phyloP scores from a whole-genome alignment of 1,140 invertebrate genomes.

The Drosophila obscura region DNA sequence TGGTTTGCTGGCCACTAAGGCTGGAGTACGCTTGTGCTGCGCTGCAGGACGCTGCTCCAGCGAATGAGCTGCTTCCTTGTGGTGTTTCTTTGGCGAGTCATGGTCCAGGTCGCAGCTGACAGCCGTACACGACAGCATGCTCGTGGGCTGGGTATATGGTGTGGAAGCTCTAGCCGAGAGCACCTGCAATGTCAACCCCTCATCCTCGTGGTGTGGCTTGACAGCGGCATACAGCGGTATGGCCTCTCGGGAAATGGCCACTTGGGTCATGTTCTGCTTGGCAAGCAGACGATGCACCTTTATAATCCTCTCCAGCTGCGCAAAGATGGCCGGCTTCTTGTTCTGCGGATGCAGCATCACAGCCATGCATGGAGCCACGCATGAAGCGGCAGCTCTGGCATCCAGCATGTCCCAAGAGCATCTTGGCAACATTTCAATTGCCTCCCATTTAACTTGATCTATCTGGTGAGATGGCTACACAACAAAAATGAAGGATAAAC shows the following conservation, averaged over 20 bases:
- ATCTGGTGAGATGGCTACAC: constrained; percentile 7
- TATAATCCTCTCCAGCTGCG: constrained; percentile 44
- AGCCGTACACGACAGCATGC: constrained; percentile 64
- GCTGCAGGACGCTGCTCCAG: constrained; percentile 1
- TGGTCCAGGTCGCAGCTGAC: constrained; percentile 72
- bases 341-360: constrained; percentile 56
- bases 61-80: not conserved
- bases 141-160: constrained; percentile 65
- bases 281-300: constrained; percentile 49
- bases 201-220: constrained; percentile 45
- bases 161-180: constrained; percentile 75
- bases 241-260: constrained; percentile 49
- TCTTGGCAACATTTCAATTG: constrained; percentile 38
- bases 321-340: constrained; percentile 52
- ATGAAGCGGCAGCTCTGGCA: not conserved
- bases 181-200: constrained; percentile 65
- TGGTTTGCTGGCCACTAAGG: constrained; percentile 1
- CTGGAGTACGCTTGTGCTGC: constrained; percentile 22
- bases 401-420: not conserved
- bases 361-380: constrained; percentile 10
- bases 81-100: constrained; percentile 45
- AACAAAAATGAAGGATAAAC: constrained; percentile 3
- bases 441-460: constrained; percentile 19
- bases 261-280: constrained; percentile 36
- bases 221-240: constrained; percentile 55